Conservation (phyloP, 2,888 invertebrate species). For the Tipula unca region DNA sequence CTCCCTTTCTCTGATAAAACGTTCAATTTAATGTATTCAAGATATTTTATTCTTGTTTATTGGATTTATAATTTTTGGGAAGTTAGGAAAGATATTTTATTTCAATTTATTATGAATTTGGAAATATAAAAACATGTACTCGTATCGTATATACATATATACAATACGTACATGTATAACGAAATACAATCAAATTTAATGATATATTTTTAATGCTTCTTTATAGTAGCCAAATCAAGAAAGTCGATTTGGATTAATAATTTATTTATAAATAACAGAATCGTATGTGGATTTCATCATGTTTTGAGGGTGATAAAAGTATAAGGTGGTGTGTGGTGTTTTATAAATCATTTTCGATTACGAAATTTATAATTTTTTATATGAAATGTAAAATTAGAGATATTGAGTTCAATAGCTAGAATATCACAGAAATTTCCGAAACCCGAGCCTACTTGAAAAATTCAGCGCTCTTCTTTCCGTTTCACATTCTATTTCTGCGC, state of each 20-base stretch:
- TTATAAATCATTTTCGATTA: not conserved
- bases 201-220: not conserved
- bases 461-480: too few species aligned
- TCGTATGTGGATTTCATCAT: not conserved
- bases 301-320: not conserved
- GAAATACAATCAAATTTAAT: not conserved
- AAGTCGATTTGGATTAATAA: not conserved
- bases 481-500: too few species aligned
- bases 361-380: too few species aligned
- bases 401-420: not conserved
- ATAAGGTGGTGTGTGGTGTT: not conserved
- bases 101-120: conserved; percentile 2
- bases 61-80: not conserved
- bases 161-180: not conserved
- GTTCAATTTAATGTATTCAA: conserved; percentile 14
- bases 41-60: not conserved
- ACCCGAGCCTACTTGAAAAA: too few species aligned
- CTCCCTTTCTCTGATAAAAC: not conserved
- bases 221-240: not conserved
- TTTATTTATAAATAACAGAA: not conserved
- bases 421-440: too few species aligned
- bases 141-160: not conserved
- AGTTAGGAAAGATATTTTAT: not conserved
- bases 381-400: too few species aligned
- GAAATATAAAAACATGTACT: not conserved